Percentiles rank a stretch among this genome's conserved stretches.
These are phyloP conservation scores for Sternotherus odoratus DNA, from an alignment of 2,797 vertebrate species.

Conservation along the genomic window DNA sequence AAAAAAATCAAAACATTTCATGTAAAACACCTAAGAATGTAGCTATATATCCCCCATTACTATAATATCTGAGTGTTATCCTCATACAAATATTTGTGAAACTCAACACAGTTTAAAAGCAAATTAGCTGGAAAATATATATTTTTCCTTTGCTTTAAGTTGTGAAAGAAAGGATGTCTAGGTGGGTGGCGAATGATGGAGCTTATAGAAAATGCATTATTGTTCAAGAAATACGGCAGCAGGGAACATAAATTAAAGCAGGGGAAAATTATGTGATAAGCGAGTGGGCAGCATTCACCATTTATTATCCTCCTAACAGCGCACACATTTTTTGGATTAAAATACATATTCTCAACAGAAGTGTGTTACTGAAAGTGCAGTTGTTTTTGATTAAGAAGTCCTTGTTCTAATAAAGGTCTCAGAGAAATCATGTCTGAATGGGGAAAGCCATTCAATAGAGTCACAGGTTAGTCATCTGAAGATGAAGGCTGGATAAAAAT, in stretches of 20 bases:
- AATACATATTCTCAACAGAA: conserved; percentile 28
- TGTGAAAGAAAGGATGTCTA: conserved; percentile 66
- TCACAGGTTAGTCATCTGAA: conserved; percentile 33
- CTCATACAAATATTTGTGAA: conserved; percentile 48
- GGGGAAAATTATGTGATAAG: conserved; percentile 18
- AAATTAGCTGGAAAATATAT: conserved; percentile 60
- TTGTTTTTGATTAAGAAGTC: conserved; percentile 54
- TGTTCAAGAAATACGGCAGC: conserved; percentile 62
- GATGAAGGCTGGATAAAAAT: conserved; percentile 2
- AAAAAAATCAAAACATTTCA: background rate
- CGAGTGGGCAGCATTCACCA: conserved; percentile 64
- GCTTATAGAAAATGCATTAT: conserved; percentile 61
- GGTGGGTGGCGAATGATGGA: conserved; percentile 72
- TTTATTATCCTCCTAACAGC: conserved; percentile 54
- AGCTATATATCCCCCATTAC: background rate
- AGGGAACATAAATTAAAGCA: conserved; percentile 55
- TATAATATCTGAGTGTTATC: background rate
- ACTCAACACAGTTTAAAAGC: conserved; percentile 18
- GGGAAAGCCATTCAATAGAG: conserved; percentile 30
- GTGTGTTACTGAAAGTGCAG: conserved; percentile 17
- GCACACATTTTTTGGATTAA: conserved; percentile 40
- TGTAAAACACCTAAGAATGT: background rate
- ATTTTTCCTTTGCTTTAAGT: conserved; percentile 73
- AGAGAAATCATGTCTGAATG: background rate
- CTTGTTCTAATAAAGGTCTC: conserved; percentile 22